Percentiles rank a stretch among this genome's conserved stretches.
Conservation (phyloP, 2,797 vertebrate genomes). For the Hybognathus amarus region DNA sequence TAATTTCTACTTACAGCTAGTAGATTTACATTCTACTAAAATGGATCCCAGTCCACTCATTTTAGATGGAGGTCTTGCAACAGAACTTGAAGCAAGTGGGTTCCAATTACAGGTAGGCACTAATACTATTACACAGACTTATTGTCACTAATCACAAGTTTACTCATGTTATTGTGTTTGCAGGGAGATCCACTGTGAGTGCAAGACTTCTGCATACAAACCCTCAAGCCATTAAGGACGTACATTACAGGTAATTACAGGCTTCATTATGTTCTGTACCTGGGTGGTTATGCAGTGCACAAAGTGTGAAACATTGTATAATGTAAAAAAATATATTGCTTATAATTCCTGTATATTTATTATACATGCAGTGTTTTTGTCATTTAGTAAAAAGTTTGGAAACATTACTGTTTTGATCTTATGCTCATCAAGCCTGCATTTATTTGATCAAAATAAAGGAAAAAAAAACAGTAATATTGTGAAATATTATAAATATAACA, state of each 20-base stretch:
- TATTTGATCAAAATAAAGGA: too few relatives aligned
- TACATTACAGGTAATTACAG: constrained; percentile 74
- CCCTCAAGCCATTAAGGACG: constrained; percentile 78
- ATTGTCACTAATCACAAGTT: background rate
- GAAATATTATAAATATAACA: too few relatives aligned
- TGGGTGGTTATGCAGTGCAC: background rate
- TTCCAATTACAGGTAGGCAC: constrained; percentile 72
- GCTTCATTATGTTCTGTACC: background rate
- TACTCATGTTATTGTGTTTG: background rate
- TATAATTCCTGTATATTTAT: too few relatives aligned
- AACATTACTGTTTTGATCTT: too few relatives aligned
- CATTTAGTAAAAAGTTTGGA: too few relatives aligned
- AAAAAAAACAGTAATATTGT: too few relatives aligned
- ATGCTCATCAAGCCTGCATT: too few relatives aligned
- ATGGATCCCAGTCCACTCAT: constrained; percentile 66
- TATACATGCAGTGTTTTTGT: background rate
- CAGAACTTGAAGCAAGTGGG: constrained; percentile 80
- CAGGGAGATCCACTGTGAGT: constrained; percentile 86
- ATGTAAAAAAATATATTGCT: background rate
- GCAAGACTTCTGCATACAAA: constrained; percentile 79
- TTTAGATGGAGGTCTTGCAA: constrained; percentile 82
- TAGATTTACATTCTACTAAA: background rate
- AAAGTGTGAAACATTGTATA: background rate
- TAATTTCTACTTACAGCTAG: too few relatives aligned
- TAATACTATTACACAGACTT: background rate